Base-by-base conservation (phyloP, 2,797 vertebrate species). In the Arremon aurantiirostris region DNA sequence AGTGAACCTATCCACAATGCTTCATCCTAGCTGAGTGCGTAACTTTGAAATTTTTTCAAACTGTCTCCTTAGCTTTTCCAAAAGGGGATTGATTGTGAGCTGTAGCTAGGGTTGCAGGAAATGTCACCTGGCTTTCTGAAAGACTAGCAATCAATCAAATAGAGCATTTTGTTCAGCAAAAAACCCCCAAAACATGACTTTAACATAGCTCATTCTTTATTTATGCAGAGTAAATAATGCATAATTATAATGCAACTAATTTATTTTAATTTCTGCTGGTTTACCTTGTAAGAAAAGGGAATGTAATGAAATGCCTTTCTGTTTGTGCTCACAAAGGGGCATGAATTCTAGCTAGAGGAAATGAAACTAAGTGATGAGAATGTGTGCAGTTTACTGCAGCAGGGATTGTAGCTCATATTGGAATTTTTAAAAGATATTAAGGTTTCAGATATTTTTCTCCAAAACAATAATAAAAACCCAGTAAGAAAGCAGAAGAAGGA, bases 51-150 rank as follows among this genome's bases (percentile, higher is more conserved):
- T 90, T 66, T 85, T 84, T 95, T 97, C 70, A 92, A 85, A 93
- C 59, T 88, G 91, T 97, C 70, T 95, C 72, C 75, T 76, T 83
- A 85, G 64, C 52, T 96, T 96, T 96, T 85, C 92, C 90, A 96
- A 91, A 91, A 94, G 27, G 56, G 61, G 66, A 96, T 95, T 95
- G 72, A 96, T 95, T 95, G 94, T 3, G 4, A 95, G 63, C 55
- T 90, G 87, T 96, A 97, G 77, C 87, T 77, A 95, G 15, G 82
- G 46, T 94, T 96, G 88, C 82, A 96, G 95, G 92, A 97, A 97
- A 97, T 94, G 71, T 95, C 88, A 97, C 94, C 88, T 96, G 30
- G 56, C 65, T 71, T 97, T 92, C 95, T 88, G 57, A 97, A 96
- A 91, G 42, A 86, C 69, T 78, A 95, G 90, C 37, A 94, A 95